Percentiles rank a stretch among this genome's conserved stretches.
Evolutionary conservation across 2,888 invertebrate genomes (phyloP).

Genomic region (Argyresthia albistria): DNA sequence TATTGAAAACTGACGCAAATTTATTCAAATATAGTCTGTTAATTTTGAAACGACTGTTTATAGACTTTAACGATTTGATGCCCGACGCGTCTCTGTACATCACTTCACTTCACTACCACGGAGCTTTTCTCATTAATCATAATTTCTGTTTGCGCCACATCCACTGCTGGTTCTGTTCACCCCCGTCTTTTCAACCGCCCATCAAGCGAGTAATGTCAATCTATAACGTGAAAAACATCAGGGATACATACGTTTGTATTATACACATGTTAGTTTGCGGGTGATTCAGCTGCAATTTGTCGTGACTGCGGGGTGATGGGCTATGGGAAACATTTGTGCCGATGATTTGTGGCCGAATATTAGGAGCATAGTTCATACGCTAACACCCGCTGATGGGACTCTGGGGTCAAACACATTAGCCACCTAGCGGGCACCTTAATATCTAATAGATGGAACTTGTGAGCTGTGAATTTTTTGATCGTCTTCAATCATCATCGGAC

Average conservation of each 20-base stretch:
- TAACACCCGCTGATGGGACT: constrained; percentile 46
- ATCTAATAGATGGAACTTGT: background rate
- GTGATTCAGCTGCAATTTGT: constrained; percentile 62
- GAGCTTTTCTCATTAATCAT: background rate
- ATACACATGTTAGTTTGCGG: constrained; percentile 29
- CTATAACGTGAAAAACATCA: too few relatives aligned
- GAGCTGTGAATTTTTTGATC: background rate
- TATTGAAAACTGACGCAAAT: constrained; percentile 58
- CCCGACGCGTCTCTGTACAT: constrained; percentile 52
- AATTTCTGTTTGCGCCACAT: background rate
- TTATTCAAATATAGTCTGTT: constrained; percentile 57
- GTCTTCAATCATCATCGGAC: background rate
- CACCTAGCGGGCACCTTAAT: constrained; percentile 47
- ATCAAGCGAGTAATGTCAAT: too few relatives aligned
- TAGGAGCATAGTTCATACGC: constrained; percentile 57
- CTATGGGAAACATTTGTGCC: constrained; percentile 50
- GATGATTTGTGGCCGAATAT: constrained; percentile 61
- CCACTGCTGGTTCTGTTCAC: constrained; percentile 13
- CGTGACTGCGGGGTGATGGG: constrained; percentile 61
- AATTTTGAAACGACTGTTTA: constrained; percentile 59
- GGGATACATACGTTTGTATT: constrained; percentile 3
- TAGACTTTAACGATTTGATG: constrained; percentile 44
- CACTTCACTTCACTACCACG: constrained; percentile 19
- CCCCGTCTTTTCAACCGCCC: background rate
- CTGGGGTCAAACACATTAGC: constrained; percentile 66